phyloP scores from a whole-genome alignment of 2,113 vertebrate species.

The Thymallus thymallus region DNA sequence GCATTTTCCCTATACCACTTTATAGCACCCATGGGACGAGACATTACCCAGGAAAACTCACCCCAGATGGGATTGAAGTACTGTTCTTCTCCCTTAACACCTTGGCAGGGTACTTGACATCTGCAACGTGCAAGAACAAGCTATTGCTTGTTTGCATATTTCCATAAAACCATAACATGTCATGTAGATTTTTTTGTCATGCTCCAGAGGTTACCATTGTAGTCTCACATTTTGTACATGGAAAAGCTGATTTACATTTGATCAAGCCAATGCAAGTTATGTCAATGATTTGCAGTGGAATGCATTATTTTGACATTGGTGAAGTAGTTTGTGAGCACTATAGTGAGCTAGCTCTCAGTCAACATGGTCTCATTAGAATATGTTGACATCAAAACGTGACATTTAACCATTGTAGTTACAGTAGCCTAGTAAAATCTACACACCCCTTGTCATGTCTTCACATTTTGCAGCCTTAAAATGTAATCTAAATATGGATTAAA shows the following conservation, averaged over 20 bases:
- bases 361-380: no score
- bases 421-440: no score
- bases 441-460: no score
- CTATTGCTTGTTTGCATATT: slow-evolving; percentile 34
- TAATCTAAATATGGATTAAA: no score
- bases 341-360: no score
- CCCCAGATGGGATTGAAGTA: background rate
- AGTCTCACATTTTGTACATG: background rate
- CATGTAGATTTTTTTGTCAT: background rate
- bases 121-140: slow-evolving; percentile 41
- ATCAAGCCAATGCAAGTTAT: background rate
- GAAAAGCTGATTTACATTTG: slow-evolving; percentile 3
- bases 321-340: no score
- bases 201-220: background rate
- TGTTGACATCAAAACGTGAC: no score
- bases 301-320: background rate
- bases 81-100: slow-evolving; percentile 4
- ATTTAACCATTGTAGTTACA: no score
- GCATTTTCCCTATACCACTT: background rate
- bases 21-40: background rate
- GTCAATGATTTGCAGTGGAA: background rate
- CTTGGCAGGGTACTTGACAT: slow-evolving; percentile 28
- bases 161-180: background rate
- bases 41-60: no score
- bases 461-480: no score